Evolutionary conservation across 2,888 invertebrate species (phyloP), one percentile per base, ranked within the genome.

Genomic region (Plagodis dolabraria): DNA sequence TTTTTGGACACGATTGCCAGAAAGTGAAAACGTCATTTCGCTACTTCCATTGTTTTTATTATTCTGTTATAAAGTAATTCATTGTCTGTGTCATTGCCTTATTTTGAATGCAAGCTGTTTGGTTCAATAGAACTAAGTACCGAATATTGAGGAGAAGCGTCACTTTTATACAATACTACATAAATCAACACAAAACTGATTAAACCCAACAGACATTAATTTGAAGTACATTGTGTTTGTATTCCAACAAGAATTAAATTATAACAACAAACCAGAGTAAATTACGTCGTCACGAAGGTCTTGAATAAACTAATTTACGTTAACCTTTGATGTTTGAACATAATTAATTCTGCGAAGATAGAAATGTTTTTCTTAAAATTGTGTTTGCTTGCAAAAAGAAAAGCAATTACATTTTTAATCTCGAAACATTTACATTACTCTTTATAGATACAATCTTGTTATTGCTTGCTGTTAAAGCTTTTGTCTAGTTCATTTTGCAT

Each of bases 401-500:
- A 51, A 54, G 51, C 53, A 48, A 34, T 46, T 49, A 34, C 40
- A 49, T 49, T 36, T 36, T 45, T 11, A 54, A 54, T 53, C 22
- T 22, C 43, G 46, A 7, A 33, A 0, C 49, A 38, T 34, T 47
- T 40, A 7, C 22, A 33, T 48, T 38, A 47, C 38, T 51, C 43
- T 53, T 7, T 9, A 40, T 11, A 44, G 38, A 50, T 59, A 11
- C 11, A 10, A 47, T 52, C 51, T 38, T 47, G 42, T 59, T 45
- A 51, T 54, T 46, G 52, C 44, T 60, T 53, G 47, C 67, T 52
- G 56, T 47, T 50, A 33, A 58, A 33, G 44, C 33, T 49, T 48
- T 42, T 33, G 51, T 56, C 52, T 45, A 42, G 56, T 45, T 11
- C 22, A 60, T 63, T 60, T 69, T 69, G 59, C 63, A 67, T 69